Base-by-base conservation (phyloP, 1,140 invertebrate genomes). In the Apis mellifera region DNA sequence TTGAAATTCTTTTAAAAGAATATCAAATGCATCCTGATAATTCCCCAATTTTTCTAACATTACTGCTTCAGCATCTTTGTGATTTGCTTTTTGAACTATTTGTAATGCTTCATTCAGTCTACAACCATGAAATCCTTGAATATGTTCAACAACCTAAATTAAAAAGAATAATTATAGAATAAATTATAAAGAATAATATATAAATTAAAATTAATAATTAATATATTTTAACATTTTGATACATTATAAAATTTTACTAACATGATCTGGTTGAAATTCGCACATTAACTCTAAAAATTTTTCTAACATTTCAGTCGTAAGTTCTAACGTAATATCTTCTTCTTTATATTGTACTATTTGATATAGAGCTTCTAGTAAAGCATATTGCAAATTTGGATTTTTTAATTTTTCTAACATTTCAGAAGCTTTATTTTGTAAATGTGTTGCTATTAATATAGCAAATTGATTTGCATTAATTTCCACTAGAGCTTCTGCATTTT, bases 241-340 rank as follows among this genome's bases (percentile, higher is more conserved):
- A 8, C 3, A 52, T 23, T 54, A n/a, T 7, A 64, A 65, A 9
- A 4, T 82, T 71, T 54, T 79, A 88, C 84, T 86, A 66, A 93
- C 94, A 64, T 21, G 92, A 50, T 93, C 90, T 3, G 95, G 94
- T 70, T 96, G 94, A 90, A 95, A 93, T 83, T 95, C 92, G 88
- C 97, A 97, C 94, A 97, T 95, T 7, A 97, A 93, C 71, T 96
- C 95, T 68, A 98, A 94, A 89, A 96, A 96, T 79, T 93, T 93
- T 89, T 97, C 96, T 23, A 95, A 92, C 42, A 96, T 92, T 60
- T 92, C 88, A 2, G 94, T 89, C 19, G 95, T 94, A 52, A 97
- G 87, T 73, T 95, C 92, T 1, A 94, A 81, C 82, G 95, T 92
- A 15, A 78, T 84, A 42, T 93, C 92, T 62, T 94, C 94, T 48